Evolutionary conservation across 2,113 vertebrate species (phyloP), one percentile per base, ranked within the genome.

Genomic region (Macquaria australasica): DNA sequence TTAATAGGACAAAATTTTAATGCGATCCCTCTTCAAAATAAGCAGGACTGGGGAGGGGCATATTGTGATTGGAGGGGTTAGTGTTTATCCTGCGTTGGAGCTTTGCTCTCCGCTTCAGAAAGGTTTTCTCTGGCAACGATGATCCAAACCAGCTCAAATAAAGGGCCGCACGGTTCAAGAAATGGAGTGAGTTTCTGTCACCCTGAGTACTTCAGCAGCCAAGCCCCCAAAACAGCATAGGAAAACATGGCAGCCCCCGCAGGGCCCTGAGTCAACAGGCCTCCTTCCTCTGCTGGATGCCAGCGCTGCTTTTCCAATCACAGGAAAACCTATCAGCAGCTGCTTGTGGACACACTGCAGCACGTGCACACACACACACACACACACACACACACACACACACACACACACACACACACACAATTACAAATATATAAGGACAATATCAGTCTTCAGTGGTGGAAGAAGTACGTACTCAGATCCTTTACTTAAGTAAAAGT

Each of bases 281-380:
- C 85, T 94, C 82, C 91, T 94, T 91, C 77, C 0, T 0, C 77
- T 92, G 87, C 86, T 86, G 86, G 78, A 81, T 86, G 85, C 92
- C 73, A 85, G 78, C 93, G 96, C 96, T 96, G 96, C 93, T 96
- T 96, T 95, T 95, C 88, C 94, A 95, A 96, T 96, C 95, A 96
- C 88, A 91, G 90, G 72, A 74, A 95, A 94, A 94, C 95, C 94
- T 95, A 95, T 96, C 95, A 93, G 73, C 37, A 94, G 93, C 25
- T 11, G 34, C 25, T 28, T 85, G 39, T 76, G 56, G 34, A 82
- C 51, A 55, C 28, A 51, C 51, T 81, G 50, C 48, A 76, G 72
- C 43, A 43, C 43, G 12, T 2, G 12, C 41, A 41, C 41, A 10
- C 23, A 58, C 10, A 37, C 73, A 77, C 74, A 64, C 28, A 31